Base-by-base conservation (phyloP, 2,797 vertebrate species). In the Hapalemur alaotrensis region DNA sequence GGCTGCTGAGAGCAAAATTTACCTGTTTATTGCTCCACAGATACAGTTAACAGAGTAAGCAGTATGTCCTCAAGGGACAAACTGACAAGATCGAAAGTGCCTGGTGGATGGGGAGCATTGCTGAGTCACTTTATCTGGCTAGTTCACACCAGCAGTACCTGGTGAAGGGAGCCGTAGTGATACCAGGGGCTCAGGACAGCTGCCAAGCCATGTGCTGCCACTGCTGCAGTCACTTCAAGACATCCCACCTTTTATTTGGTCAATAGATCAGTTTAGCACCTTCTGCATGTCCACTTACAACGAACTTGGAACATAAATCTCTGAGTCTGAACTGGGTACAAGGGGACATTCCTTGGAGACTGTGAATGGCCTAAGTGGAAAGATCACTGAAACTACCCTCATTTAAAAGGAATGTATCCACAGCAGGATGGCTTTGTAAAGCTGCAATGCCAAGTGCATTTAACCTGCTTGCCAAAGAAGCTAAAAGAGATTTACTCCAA, bases 51-150 rank as follows among this genome's bases (percentile, higher is more conserved):
- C 10, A 98, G 98, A 97, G 83, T 98, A 91, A 98, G 98, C 95
- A 99, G 99, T 90, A 99, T 99, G 99, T 99, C 99, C 0, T 89
- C 98, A 72, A 99, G 98, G n/a, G 99, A 99, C 98, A 99, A 99
- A 95, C 93, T 99, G 82, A 99, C 98, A 14, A 99, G 99, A 95
- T 99, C 99, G 99, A 98, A 99, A 95, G 99, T 99, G 30, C 95
- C 99, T 28, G 99, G 99, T 90, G 97, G 99, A 88, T 99, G 99
- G 97, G 99, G 99, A 61, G 99, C 99, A 0, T 81, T 99, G 82
- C 98, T 99, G 41, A 99, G 99, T 97, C 99, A 99, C 98, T 99
- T 99, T 88, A 99, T 99, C 0, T 98, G 99, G 46, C 99, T 99
- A 0, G 14, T 99, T 88, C 99, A 99, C 32, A 98, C 99, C 87